Percentiles rank a stretch among this genome's conserved stretches.
Conservation (phyloP, 2,888 invertebrate genomes). For the Nowickia ferox region DNA sequence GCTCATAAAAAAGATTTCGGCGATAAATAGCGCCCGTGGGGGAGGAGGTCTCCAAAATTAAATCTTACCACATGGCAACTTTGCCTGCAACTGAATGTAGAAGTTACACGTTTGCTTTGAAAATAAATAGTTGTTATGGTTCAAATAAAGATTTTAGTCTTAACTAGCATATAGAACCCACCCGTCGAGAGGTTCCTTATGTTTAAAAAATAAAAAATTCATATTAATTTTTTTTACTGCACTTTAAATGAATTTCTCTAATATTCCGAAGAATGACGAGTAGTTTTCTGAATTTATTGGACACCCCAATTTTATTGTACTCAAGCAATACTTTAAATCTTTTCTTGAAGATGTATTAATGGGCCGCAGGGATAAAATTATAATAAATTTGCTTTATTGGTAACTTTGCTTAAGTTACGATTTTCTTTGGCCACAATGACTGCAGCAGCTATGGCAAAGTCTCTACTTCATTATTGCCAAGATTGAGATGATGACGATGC, state of each 20-base stretch:
- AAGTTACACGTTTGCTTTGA: too few species aligned
- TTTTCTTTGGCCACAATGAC: constrained; percentile 45
- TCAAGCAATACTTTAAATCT: constrained; percentile 62
- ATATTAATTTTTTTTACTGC: not conserved
- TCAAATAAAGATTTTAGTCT: too few species aligned
- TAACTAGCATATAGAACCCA: too few species aligned
- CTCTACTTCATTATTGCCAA: constrained; percentile 45
- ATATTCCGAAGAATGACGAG: not conserved
- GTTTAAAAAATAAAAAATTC: not conserved
- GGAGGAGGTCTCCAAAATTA: too few species aligned
- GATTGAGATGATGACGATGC: constrained; percentile 42
- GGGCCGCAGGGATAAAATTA: constrained; percentile 77
- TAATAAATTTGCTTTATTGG: constrained; percentile 80
- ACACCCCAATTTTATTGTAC: constrained; percentile 27
- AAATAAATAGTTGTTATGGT: too few species aligned
- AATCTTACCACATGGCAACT: too few species aligned
- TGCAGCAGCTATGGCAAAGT: constrained; percentile 7
- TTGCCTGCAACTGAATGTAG: too few species aligned
- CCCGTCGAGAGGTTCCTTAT: too few species aligned
- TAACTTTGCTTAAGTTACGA: constrained; percentile 74
- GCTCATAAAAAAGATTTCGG: too few species aligned
- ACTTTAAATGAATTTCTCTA: not conserved
- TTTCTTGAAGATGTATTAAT: constrained; percentile 71
- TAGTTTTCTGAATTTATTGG: not conserved
- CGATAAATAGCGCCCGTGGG: too few species aligned